Base-by-base conservation (phyloP, 1,140 invertebrate species). In the Rhynchophorus ferrugineus region DNA sequence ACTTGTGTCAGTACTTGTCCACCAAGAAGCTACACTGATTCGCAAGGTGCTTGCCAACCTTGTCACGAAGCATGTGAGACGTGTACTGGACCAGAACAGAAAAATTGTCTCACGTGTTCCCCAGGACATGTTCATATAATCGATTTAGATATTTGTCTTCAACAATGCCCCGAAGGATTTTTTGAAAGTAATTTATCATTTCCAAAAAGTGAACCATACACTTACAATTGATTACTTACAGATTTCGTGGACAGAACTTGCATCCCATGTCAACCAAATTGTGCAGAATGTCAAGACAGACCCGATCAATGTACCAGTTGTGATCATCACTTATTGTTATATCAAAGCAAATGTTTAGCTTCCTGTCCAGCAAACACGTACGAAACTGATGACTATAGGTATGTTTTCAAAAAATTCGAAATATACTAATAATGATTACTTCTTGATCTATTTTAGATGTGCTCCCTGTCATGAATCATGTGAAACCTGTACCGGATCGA, bases 41-140 rank as follows among this genome's bases (percentile, higher is more conserved):
- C 85, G 61, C 83, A 81, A 24, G 83, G 82, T 2, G 77, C 83
- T 5, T 91, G 88, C 61, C 84, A 81, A 78, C 83, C 83, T 0
- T 91, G 88, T 60, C 86, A 91, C 63, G 85, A 88, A 60, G 86
- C 84, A 9, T 91, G 88, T 59, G 83, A 87, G 64, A 88, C 84
- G 16, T 91, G 87, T 61, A 83, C 83, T 7, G 88, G 86, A 1
- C 77, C 86, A 3, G 85, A 86, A n/a, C 84, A 87, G 60, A 84
- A 89, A 61, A 85, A 83, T 34, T 90, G 87, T 65, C 71, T 89
- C 2, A 83, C 84, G 6, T 90, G 87, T 70, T 84, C 85, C 1
- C 84, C 85, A 3, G 83, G 84, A 36, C 83, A 89, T 66, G 73
- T 88, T 13, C 73, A 85, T 63, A 81, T 89, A 44, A 82, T 82